Evolutionary conservation across 1,140 invertebrate genomes (phyloP), one percentile per base, ranked within the genome.

Genomic region (Bemisia tabaci): DNA sequence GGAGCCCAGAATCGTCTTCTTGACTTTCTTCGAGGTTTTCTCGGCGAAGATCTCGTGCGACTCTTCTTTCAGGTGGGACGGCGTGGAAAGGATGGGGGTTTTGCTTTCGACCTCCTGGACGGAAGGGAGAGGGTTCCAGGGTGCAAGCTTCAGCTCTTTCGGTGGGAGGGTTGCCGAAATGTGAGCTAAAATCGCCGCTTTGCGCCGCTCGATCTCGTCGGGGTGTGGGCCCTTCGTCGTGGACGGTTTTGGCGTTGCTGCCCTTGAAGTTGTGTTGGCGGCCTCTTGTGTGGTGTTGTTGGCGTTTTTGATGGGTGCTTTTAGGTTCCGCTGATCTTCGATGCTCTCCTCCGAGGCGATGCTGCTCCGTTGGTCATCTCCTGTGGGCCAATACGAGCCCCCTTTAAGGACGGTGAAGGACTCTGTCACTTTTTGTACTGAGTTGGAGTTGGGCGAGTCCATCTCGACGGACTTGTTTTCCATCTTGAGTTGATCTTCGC

Each of bases 31-130:
- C 59, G 59, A n/a, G 24, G 65, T 68, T 17, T 24, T 62, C 33
- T 68, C 63, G 22, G 26, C 65, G 22, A 68, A 65, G 12, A 59
- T 23, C 23, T 68, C 66, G 22, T 64, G 62, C 1, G 67, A 68
- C 48, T 68, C 67, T 22, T 66, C 59, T 27, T 70, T 65, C 24
- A 68, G 27, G 33, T 48, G 33, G 5, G 33, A 48, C 5, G 33
- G 5, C 17, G 33, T 48, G 5, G 33, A 17, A 17, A 48, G 33
- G 17, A 48, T 17, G 33, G 17, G 5, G 5, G 33, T 48, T 48
- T 5, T 48, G 33, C 33, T 48, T 17, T 48, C 33, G 5, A 48
- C 17, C 5, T 48, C 5, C 33, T 48, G 5, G 5, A 17, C 5
- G 17, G 33, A 5, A 48, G 33, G 5, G 5, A 9, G 5, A 9